Evolutionary conservation across 2,797 vertebrate genomes (phyloP).

Genomic region (Platalea minor): DNA sequence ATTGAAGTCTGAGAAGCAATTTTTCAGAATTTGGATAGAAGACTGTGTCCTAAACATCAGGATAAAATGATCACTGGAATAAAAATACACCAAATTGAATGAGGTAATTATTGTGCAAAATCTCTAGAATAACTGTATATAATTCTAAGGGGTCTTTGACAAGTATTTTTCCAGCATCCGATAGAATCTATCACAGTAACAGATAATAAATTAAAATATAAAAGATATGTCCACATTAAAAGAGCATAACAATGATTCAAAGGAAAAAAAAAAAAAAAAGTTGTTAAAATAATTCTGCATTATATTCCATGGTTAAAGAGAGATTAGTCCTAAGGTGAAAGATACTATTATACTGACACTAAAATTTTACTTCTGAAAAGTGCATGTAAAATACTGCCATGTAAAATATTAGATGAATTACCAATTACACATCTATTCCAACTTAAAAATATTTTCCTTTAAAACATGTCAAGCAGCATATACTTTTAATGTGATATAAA

Average conservation of each 20-base stretch:
- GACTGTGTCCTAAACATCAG: constrained; percentile 7
- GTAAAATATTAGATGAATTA: constrained; percentile 55
- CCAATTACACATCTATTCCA: constrained; percentile 47
- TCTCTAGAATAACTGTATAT: constrained; percentile 53
- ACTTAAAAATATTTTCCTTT: constrained; percentile 67
- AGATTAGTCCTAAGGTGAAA: constrained; percentile 35
- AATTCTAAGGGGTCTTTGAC: constrained; percentile 51
- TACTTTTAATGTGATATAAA: constrained; percentile 64
- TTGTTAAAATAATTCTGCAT: constrained; percentile 16
- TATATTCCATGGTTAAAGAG: constrained; percentile 29
- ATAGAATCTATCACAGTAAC: constrained; percentile 49
- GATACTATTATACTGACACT: constrained; percentile 36
- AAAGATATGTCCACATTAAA: constrained; percentile 64
- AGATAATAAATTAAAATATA: constrained; percentile 71
- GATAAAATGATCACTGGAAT: constrained; percentile 59
- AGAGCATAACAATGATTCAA: constrained; percentile 52
- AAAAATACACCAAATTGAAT: constrained; percentile 54
- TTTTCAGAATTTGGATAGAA: constrained; percentile 29
- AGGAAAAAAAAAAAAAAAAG: neutral
- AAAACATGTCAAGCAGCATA: constrained; percentile 70
- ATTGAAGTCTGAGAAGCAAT: neutral
- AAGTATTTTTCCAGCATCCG: constrained; percentile 57
- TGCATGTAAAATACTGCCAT: constrained; percentile 66
- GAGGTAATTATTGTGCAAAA: constrained; percentile 71
- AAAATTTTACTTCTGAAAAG: constrained; percentile 64